A percentile compares a stretch with the other conserved stretches of the same genome.
These are phyloP conservation scores for Nyctibius bracteatus DNA, from an alignment of 2,113 vertebrate genomes.

Conservation along the genomic window DNA sequence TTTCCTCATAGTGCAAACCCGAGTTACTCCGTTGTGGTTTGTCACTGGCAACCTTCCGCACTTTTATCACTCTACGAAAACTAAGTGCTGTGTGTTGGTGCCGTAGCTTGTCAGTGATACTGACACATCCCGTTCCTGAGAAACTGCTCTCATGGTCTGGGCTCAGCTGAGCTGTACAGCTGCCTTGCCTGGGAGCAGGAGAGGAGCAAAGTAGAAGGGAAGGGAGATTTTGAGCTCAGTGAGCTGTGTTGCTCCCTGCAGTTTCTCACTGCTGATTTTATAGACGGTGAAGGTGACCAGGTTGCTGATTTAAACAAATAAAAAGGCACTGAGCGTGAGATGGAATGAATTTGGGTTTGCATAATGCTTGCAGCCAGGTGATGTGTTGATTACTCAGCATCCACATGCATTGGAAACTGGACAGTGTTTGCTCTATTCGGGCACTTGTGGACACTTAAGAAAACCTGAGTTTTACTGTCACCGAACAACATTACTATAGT, in stretches of 20 bases:
- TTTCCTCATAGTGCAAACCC: neutral
- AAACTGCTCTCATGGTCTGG: neutral
- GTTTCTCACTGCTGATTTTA: neutral
- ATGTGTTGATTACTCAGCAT: neutral
- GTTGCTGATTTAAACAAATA: neutral
- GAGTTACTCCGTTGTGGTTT: neutral
- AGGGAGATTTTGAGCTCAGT: neutral
- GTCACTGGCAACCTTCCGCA: neutral
- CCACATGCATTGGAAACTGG: neutral
- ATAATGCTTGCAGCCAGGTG: neutral
- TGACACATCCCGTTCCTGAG: rapidly evolving
- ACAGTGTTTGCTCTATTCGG: neutral
- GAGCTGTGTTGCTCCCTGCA: neutral
- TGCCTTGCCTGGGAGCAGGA: neutral
- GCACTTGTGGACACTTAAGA: neutral
- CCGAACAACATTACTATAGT: neutral
- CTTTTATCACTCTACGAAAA: neutral
- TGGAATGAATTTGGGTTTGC: neutral
- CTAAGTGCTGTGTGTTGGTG: neutral
- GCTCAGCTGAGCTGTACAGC: neutral
- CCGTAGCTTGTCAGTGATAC: neutral
- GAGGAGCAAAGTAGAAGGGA: neutral
- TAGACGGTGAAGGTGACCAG: neutral
- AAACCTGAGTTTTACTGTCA: neutral
- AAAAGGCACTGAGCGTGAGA: neutral